Base-by-base conservation (phyloP, 1,140 invertebrate genomes). In the Drosophila mayri region DNA sequence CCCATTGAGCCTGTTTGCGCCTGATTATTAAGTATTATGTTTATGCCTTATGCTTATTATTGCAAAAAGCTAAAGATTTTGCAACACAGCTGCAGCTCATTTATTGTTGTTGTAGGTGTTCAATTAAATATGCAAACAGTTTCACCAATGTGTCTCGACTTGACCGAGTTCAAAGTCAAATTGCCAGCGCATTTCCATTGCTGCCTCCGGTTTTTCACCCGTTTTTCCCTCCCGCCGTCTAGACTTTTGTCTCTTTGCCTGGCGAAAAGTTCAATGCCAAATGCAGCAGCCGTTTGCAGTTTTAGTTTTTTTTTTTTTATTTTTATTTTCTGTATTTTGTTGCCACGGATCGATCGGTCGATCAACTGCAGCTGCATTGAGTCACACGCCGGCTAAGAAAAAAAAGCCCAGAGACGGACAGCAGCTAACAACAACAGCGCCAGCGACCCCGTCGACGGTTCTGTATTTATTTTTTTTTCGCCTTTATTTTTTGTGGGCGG, bases 41-140 rank as follows among this genome's bases (percentile, higher is more conserved):
- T 74, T 74, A 70, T 60, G 54, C 54, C 54, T 58, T 72, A 84
- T 88, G 77, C 84, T 84, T 90, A 85, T 84, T 81, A 81, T 80
- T 83, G 85, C 77, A 38, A 58, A 64, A 58, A 35, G 37, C 37
- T 52, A 64, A 58, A 46, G 41, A 65, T 76, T 41, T 67, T 59
- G 73, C 79, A 54, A 60, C 68, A 65, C 85, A 90, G 85, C 85
- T 90, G 85, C 85, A 81, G 59, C 63, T 63, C 77, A 84, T 81
- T 88, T 90, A 85, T 79, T 74, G 60, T 63, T 81, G 78, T 83
- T 90, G 85, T 88, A 88, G 85, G 85, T 88, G 85, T 88, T 90
- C 86, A 85, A 85, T 90, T 90, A 90, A 90, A 90, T 90, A 90
- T 90, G 85, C 85, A 85, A 90, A 88, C 81, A 90, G 85, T 83